These are phyloP conservation scores for Eupithecia centaureata DNA, from an alignment of 2,888 invertebrate species.

Conservation along the genomic window DNA sequence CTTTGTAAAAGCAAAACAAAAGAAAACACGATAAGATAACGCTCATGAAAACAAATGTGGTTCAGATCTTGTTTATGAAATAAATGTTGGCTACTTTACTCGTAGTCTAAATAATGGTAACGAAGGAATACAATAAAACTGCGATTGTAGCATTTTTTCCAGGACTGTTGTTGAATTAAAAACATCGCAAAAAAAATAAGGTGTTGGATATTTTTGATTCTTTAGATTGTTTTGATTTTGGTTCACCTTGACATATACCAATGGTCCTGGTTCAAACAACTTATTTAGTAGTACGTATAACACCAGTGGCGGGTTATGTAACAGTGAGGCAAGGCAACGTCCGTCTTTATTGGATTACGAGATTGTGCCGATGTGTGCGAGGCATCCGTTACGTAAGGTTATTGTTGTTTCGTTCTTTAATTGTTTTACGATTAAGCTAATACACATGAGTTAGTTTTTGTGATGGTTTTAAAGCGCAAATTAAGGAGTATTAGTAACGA, in stretches of 20 bases:
- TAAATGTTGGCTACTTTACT: conserved; percentile 26
- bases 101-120: conserved; percentile 21
- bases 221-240: background rate
- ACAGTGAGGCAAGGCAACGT: conserved; percentile 41
- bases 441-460: background rate
- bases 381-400: conserved; percentile 42
- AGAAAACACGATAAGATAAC: conserved; percentile 58
- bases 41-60: conserved; percentile 54
- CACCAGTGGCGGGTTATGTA: conserved; percentile 51
- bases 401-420: conserved; percentile 37
- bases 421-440: background rate
- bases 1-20: conserved; percentile 54
- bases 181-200: background rate
- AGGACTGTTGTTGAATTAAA: background rate
- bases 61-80: conserved; percentile 42
- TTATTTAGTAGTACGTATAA: conserved; percentile 54
- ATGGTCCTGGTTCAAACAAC: conserved; percentile 41
- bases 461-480: background rate
- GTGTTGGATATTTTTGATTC: background rate
- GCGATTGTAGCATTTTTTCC: background rate
- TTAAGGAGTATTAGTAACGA: background rate
- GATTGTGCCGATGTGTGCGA: conserved; percentile 51
- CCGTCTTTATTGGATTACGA: conserved; percentile 62
- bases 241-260: conserved; percentile 44
- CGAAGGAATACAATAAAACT: no score